Percentiles rank a stretch among this genome's conserved stretches.
Evolutionary conservation across 2,888 invertebrate species (phyloP).

Genomic region (Euproctis similis): DNA sequence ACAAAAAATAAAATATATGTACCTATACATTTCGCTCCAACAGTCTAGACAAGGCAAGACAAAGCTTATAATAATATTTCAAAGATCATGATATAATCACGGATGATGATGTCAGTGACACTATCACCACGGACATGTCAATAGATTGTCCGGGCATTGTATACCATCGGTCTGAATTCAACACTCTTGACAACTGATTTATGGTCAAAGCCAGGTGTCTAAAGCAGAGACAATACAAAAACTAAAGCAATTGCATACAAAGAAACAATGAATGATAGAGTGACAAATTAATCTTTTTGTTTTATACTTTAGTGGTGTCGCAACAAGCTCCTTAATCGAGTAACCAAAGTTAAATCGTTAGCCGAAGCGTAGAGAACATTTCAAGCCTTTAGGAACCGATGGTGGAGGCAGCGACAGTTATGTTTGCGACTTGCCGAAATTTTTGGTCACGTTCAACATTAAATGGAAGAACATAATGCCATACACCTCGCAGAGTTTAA

Average conservation of each 20-base stretch:
- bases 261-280: slow-evolving; percentile 48
- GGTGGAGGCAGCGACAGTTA: too few species aligned
- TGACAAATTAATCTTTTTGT: slow-evolving; percentile 52
- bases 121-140: slow-evolving; percentile 43
- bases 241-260: slow-evolving; percentile 51
- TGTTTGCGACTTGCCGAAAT: too few species aligned
- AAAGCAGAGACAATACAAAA: slow-evolving; percentile 48
- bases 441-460: too few species aligned
- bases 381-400: too few species aligned
- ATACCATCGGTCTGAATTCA: slow-evolving; percentile 46
- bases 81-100: slow-evolving; percentile 38
- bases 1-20: too few species aligned
- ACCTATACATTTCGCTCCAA: too few species aligned
- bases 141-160: slow-evolving; percentile 55
- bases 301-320: slow-evolving; percentile 41
- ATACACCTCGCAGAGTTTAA: too few species aligned
- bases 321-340: too few species aligned
- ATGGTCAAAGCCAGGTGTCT: slow-evolving; percentile 63
- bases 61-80: slow-evolving; percentile 39
- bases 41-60: too few species aligned
- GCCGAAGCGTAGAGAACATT: too few species aligned
- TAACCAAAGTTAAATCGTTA: too few species aligned
- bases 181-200: slow-evolving; percentile 67
- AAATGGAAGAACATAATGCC: too few species aligned
- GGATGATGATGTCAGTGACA: slow-evolving; percentile 51